Percentiles rank a stretch among this genome's conserved stretches.
These are phyloP conservation scores for Meteorus sp. DNA, from an alignment of 1,140 invertebrate genomes.

Conservation along the genomic window DNA sequence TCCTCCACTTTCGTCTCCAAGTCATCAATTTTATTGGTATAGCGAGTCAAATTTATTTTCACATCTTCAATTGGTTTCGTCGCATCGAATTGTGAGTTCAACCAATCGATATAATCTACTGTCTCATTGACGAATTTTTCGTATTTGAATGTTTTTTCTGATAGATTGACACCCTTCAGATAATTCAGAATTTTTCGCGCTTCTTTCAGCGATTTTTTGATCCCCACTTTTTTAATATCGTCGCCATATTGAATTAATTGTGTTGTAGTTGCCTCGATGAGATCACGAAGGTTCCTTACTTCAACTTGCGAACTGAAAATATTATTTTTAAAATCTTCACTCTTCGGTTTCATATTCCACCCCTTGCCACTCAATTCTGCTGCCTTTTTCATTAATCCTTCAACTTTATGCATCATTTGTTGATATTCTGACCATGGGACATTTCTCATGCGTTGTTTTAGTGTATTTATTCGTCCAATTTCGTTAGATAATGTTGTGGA, in stretches of 20 bases:
- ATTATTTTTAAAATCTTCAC: conserved; percentile 51
- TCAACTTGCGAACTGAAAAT: conserved; percentile 46
- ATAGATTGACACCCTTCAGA: conserved; percentile 61
- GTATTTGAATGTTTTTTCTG: conserved; percentile 47
- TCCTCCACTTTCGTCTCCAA: conserved; percentile 43
- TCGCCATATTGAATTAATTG: conserved; percentile 61
- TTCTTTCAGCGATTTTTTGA: conserved; percentile 63
- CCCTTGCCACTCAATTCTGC: conserved; percentile 35
- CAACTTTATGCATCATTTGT: conserved; percentile 36
- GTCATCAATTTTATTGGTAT: conserved; percentile 44
- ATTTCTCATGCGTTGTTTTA: conserved; percentile 40
- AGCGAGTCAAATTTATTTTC: conserved; percentile 42
- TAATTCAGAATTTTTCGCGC: conserved; percentile 61
- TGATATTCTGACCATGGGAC: conserved; percentile 48
- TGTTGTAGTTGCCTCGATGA: conserved; percentile 49
- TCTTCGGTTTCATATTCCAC: conserved; percentile 42
- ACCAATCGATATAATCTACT: conserved; percentile 49
- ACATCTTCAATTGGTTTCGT: conserved; percentile 51
- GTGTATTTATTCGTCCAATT: conserved; percentile 37
- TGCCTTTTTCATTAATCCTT: conserved; percentile 38
- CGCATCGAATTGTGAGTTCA: conserved; percentile 51
- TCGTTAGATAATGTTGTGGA: conserved; percentile 38
- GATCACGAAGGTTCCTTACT: conserved; percentile 41
- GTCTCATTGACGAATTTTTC: conserved; percentile 54
- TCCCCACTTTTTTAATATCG: conserved; percentile 62